Percentiles rank a stretch among this genome's conserved stretches.
Evolutionary conservation across 2,797 vertebrate species (phyloP).

Genomic region (Apodemus agrarius): DNA sequence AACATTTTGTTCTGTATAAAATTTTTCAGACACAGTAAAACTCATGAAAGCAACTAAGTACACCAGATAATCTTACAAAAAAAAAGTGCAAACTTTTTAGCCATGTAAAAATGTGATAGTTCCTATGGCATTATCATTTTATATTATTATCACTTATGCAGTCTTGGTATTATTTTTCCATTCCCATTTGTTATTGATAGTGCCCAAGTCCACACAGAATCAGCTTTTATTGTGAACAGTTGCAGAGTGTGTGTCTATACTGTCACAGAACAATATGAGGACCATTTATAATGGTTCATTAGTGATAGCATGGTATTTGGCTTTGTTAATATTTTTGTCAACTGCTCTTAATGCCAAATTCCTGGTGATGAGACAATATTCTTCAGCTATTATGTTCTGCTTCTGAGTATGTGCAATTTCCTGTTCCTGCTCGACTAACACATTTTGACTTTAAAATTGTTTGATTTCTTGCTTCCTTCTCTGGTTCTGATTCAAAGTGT

Average conservation of each 20-base stretch:
- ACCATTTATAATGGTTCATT: background rate
- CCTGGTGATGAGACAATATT: background rate
- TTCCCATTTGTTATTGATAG: background rate
- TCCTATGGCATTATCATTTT: background rate
- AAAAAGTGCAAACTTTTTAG: background rate
- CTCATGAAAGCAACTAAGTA: background rate
- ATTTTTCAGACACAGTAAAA: background rate
- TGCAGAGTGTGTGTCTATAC: background rate
- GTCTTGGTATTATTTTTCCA: background rate
- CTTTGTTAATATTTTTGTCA: background rate
- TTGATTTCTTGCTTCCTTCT: background rate
- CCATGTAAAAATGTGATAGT: background rate
- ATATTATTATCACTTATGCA: background rate
- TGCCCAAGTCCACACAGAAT: background rate
- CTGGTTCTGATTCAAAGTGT: background rate
- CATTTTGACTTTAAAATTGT: slow-evolving; percentile 20
- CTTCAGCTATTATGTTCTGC: background rate
- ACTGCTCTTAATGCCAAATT: background rate
- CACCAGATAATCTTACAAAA: background rate
- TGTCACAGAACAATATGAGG: background rate
- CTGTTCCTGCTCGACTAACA: background rate
- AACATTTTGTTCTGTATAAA: background rate
- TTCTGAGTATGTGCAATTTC: background rate
- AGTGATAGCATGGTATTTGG: background rate
- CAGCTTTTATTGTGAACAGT: background rate